phyloP scores from a whole-genome alignment of 2,113 vertebrate species.

The Phylloscopus whistleri region DNA sequence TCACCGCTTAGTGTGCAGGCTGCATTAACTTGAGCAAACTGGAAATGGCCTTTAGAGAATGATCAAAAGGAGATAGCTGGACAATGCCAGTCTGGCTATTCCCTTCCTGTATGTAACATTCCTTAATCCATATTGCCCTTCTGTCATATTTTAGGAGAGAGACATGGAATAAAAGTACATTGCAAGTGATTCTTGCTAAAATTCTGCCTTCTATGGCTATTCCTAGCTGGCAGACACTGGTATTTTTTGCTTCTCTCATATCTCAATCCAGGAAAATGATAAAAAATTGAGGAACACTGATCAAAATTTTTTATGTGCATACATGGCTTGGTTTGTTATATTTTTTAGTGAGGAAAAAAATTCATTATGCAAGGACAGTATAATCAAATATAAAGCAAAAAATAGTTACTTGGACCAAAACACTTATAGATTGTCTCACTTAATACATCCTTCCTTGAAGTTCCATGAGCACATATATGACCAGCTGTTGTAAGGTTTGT shows the following conservation, averaged over 20 bases:
- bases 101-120: background rate
- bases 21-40: background rate
- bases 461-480: background rate
- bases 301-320: background rate
- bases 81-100: background rate
- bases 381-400: background rate
- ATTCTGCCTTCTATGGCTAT: background rate
- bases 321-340: background rate
- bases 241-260: background rate
- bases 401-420: background rate
- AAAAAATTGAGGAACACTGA: background rate
- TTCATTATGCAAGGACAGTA: background rate
- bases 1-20: background rate
- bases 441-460: background rate
- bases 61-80: background rate
- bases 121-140: background rate
- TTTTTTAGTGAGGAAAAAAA: background rate
- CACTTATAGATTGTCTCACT: background rate
- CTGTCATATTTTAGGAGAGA: background rate
- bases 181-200: background rate
- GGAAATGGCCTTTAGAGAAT: background rate
- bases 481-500: background rate
- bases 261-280: background rate
- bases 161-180: background rate
- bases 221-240: background rate